Percentiles rank a stretch among this genome's conserved stretches.
Evolutionary conservation across 2,797 vertebrate species (phyloP).

Genomic region (Pelodytes ibericus): DNA sequence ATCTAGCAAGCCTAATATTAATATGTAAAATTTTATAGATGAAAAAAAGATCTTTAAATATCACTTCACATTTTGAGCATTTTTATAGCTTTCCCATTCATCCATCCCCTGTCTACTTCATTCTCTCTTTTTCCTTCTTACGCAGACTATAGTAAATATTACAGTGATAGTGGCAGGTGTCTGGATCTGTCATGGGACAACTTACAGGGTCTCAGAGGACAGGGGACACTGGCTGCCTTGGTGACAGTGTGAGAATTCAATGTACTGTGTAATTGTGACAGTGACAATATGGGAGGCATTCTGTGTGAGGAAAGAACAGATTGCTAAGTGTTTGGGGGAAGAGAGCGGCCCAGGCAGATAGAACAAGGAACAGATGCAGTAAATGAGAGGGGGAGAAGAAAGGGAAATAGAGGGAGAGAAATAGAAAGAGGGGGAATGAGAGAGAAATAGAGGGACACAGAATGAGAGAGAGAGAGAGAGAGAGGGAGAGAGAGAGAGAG

Average conservation of each 20-base stretch:
- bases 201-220: constrained; percentile 48
- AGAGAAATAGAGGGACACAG: background rate
- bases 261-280: constrained; percentile 53
- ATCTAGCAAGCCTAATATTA: too few relatives aligned
- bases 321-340: constrained; percentile 56
- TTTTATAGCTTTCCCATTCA: background rate
- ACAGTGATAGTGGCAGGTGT: constrained; percentile 37
- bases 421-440: background rate
- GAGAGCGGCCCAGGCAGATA: constrained; percentile 46
- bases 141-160: constrained; percentile 13
- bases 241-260: constrained; percentile 53
- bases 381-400: constrained; percentile 32
- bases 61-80: background rate
- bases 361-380: constrained; percentile 50
- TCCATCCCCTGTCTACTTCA: background rate
- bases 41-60: too few relatives aligned
- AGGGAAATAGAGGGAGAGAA: background rate
- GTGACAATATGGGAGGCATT: constrained; percentile 53
- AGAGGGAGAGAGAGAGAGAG: background rate
- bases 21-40: too few relatives aligned
- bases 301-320: constrained; percentile 53
- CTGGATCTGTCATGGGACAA: constrained; percentile 43
- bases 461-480: background rate
- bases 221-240: constrained; percentile 49
- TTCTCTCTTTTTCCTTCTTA: background rate